A percentile compares a stretch with the other conserved stretches of the same genome.
These are phyloP conservation scores for Coracopsis vasa DNA, from an alignment of 2,113 vertebrate genomes.

Conservation along the genomic window DNA sequence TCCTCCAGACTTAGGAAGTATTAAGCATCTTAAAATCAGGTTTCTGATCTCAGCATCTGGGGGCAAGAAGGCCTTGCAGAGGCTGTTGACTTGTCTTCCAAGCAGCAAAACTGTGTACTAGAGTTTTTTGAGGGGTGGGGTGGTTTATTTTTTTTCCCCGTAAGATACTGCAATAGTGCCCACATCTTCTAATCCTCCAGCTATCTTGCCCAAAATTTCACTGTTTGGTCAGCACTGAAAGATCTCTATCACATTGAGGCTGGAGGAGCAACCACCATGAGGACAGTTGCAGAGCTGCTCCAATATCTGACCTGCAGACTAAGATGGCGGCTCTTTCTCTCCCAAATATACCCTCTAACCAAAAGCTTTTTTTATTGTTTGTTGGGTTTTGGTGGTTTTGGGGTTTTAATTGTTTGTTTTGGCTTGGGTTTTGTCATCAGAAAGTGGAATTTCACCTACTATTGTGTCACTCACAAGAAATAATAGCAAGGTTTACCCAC, in stretches of 20 bases:
- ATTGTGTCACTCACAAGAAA: not conserved
- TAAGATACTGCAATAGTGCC: not conserved
- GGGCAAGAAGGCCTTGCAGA: not conserved
- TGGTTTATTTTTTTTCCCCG: rapidly evolving
- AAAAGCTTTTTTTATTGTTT: not conserved
- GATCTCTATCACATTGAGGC: not conserved
- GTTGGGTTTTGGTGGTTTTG: not conserved
- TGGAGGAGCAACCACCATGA: not conserved
- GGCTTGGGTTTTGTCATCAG: not conserved
- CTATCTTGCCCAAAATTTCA: not conserved
- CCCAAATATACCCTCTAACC: not conserved
- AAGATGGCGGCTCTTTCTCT: not conserved
- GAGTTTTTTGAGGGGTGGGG: rapidly evolving
- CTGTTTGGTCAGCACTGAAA: not conserved
- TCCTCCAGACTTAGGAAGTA: not conserved
- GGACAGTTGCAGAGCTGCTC: not conserved
- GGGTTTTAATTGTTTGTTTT: not conserved
- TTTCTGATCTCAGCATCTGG: not conserved
- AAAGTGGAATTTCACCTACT: not conserved
- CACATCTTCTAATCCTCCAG: not conserved
- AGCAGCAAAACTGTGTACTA: not conserved
- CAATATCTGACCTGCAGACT: not conserved
- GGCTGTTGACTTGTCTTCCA: not conserved
- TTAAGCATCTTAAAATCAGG: not conserved
- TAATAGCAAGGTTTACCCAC: not conserved